Evolutionary conservation across 2,888 invertebrate genomes (phyloP).

Genomic region (Brachypalpus laphriformis): DNA sequence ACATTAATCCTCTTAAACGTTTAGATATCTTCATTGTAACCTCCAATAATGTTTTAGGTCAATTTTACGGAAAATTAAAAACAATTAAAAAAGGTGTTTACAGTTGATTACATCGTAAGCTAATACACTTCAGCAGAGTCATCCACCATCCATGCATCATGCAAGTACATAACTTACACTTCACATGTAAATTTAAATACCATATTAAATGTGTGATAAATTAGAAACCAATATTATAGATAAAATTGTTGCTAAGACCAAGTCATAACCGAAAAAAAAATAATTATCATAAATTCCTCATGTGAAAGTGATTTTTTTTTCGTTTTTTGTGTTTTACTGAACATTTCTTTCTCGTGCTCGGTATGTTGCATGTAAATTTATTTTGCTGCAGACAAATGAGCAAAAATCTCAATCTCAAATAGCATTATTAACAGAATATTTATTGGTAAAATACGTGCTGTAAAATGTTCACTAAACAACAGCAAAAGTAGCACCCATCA

Average conservation of each 20-base stretch:
- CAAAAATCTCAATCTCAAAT: slow-evolving; percentile 16
- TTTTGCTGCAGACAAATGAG: slow-evolving; percentile 17
- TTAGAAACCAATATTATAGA: slow-evolving; percentile 26
- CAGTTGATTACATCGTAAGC: neutral
- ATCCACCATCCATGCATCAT: neutral
- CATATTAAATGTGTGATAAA: slow-evolving; percentile 5
- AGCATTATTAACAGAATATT: neutral
- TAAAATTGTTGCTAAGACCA: neutral
- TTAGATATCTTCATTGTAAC: neutral
- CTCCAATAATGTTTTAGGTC: neutral
- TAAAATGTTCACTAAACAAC: neutral
- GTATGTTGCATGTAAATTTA: slow-evolving; percentile 38
- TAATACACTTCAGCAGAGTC: neutral
- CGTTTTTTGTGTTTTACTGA: neutral
- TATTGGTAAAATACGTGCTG: slow-evolving; percentile 34
- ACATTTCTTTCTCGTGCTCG: slow-evolving; percentile 1
- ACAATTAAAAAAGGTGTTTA: neutral
- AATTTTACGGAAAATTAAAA: neutral
- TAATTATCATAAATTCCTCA: slow-evolving; percentile 59
- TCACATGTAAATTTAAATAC: neutral
- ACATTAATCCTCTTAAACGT: slow-evolving; percentile 6
- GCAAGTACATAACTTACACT: neutral
- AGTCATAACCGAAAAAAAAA: slow-evolving; percentile 17
- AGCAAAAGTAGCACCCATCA: slow-evolving; percentile 7
- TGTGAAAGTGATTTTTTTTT: slow-evolving; percentile 54